A percentile compares a stretch with the other conserved stretches of the same genome.
phyloP scores from a whole-genome alignment of 2,888 invertebrate genomes.

The Rapana venosa region DNA sequence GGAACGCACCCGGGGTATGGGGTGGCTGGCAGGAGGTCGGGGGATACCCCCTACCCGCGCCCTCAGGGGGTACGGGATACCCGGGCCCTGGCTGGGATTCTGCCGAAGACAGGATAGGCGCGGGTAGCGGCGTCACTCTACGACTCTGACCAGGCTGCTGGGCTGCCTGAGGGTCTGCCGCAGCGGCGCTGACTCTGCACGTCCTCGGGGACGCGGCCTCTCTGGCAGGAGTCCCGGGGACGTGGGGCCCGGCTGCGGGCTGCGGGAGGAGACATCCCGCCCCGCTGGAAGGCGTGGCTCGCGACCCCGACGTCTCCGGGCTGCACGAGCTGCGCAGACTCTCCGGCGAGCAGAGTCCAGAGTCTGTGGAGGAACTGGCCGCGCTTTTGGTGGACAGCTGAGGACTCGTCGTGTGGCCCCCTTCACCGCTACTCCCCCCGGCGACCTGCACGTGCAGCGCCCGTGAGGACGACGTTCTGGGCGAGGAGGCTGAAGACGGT shows the following conservation, averaged over 20 bases:
- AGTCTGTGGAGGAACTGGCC: constrained; percentile 53
- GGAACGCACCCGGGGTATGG: neutral
- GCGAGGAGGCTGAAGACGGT: neutral
- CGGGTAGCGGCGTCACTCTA: constrained; percentile 31
- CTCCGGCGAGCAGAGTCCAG: constrained; percentile 55
- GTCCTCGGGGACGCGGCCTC: neutral
- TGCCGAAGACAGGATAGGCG: constrained; percentile 25
- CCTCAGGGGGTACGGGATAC: neutral
- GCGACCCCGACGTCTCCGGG: constrained; percentile 49
- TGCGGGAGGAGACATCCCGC: neutral
- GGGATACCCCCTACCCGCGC: neutral
- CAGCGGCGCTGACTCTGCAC: neutral
- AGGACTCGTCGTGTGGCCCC: constrained; percentile 46
- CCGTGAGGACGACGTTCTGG: constrained; percentile 15
- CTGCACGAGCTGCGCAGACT: constrained; percentile 56
- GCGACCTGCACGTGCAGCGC: constrained; percentile 40
- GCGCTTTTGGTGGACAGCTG: constrained; percentile 51
- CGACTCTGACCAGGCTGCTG: neutral
- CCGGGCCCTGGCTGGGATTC: constrained; percentile 22
- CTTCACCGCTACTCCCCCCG: neutral
- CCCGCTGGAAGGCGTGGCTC: constrained; percentile 34
- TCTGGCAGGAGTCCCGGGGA: neutral
- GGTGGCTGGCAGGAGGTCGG: constrained; percentile 12
- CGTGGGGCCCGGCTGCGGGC: neutral
- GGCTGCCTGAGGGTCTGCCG: neutral